Evolutionary conservation across 2,797 vertebrate genomes (phyloP), one percentile per base, ranked within the genome.

Genomic region (Ambastaia sidthimunki): DNA sequence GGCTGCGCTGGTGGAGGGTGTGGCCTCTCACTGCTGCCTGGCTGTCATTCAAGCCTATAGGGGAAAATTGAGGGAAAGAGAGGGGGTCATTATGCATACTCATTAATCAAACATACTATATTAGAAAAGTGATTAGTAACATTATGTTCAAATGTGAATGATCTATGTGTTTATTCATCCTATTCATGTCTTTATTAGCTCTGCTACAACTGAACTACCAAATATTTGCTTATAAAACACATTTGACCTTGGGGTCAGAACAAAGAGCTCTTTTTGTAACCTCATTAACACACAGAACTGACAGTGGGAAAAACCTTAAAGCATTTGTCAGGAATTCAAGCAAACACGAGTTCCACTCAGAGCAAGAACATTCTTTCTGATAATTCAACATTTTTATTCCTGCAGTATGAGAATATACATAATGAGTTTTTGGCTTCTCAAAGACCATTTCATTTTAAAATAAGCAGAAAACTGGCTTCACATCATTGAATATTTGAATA

Each of bases 11-110:
- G 77, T 74, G 83, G 16, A 74, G 74, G 9, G 73, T 85, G 86
- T 81, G 76, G 90, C 90, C 91, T 90, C 85, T 89, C 90, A 92
- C 92, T 89, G 89, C 86, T 83, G 78, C 65, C 73, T n/a, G 79
- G 71, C 82, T 91, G 75, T 95, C 95, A 95, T 95, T 89, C 94
- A 94, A 88, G 90, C 93, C 97, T 98, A 88, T 79, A 88, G 21
- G 91, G 68, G 55, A 82, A 68, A 23, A 78, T 16, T 77, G 15
- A 44, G n/a, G 55, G 54, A 19, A 18, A 66, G 2, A 71, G 48
- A 34, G 6, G 15, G 21, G 10, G 21, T 73, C 16, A 74, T 4
- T 28, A 44, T 1, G 34, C 34, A 57, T 55, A 15, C 10, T 18
- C 6, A 13, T 76, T 50, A 4, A 41, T 67, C 19, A 11, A 63